These are phyloP conservation scores for Pantherophis vulpinus DNA, from an alignment of 2,797 vertebrate species.

Conservation along the genomic window DNA sequence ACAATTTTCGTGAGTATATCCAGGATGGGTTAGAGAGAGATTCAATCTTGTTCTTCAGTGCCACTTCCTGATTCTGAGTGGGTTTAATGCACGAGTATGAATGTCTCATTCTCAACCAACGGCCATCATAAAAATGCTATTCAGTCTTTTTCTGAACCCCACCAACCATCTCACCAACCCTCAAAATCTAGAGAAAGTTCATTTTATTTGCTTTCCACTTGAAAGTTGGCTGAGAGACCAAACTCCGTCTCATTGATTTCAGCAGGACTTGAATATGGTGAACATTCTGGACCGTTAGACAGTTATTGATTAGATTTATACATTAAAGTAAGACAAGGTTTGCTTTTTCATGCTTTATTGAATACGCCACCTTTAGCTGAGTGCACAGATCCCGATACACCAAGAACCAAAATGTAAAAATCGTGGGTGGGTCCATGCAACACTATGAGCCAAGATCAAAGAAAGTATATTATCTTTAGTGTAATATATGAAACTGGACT, in stretches of 20 bases:
- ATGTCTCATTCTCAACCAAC: not conserved
- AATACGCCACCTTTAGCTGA: not conserved
- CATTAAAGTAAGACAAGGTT: not conserved
- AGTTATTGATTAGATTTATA: not conserved
- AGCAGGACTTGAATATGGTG: not conserved
- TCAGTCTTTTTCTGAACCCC: not conserved
- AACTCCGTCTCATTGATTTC: not conserved
- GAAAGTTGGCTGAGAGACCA: not conserved
- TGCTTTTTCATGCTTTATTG: not conserved
- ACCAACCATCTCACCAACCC: not conserved
- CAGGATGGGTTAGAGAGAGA: not conserved
- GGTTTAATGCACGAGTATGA: not conserved
- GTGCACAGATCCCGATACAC: not conserved
- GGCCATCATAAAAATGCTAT: not conserved
- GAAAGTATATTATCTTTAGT: not conserved
- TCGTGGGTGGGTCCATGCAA: not conserved
- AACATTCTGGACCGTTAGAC: not conserved
- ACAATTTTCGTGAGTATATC: not conserved
- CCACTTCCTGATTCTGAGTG: not conserved
- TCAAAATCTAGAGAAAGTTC: not conserved
- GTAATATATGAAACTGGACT: not conserved
- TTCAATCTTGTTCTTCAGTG: not conserved
- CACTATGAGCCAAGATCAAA: not conserved
- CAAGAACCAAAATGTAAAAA: not conserved
- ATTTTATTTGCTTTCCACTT: not conserved